Conservation (phyloP, 2,888 invertebrate species). For the Andrena haemorrhoa region DNA sequence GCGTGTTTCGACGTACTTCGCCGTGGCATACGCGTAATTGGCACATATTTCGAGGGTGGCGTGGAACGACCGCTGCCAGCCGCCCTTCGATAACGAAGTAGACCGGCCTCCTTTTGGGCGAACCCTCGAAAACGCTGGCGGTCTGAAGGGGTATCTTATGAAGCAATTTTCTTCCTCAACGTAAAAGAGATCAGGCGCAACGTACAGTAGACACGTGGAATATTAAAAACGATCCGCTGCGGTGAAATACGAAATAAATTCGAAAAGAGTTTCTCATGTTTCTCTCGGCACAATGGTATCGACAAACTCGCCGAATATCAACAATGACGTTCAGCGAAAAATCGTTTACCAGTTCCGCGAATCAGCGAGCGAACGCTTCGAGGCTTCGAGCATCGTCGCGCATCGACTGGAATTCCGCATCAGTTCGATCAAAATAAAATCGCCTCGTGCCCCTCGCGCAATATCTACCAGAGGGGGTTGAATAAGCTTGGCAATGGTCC, state of each 20-base stretch:
- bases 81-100: slow-evolving; percentile 30
- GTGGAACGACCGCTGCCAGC: slow-evolving; percentile 2
- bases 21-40: slow-evolving; percentile 41
- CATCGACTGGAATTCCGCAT: slow-evolving; percentile 29
- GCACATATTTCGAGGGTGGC: slow-evolving; percentile 40
- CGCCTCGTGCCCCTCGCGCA: slow-evolving; percentile 47
- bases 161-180: background rate
- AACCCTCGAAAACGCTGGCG: background rate
- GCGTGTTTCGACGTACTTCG: slow-evolving; percentile 41
- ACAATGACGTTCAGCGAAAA: background rate
- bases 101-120: background rate
- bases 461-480: slow-evolving; percentile 36
- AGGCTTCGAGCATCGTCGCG: slow-evolving; percentile 8
- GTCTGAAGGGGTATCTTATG: background rate
- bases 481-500: slow-evolving; percentile 42
- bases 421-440: slow-evolving; percentile 58
- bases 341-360: background rate
- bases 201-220: too few relatives aligned
- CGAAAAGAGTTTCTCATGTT: too few relatives aligned
- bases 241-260: too few relatives aligned
- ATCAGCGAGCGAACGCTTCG: background rate
- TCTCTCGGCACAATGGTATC: background rate
- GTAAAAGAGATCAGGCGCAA: background rate
- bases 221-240: too few relatives aligned
- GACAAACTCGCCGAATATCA: background rate